Evolutionary conservation across 2,113 vertebrate species (phyloP).

Genomic region (Hassar affinis): DNA sequence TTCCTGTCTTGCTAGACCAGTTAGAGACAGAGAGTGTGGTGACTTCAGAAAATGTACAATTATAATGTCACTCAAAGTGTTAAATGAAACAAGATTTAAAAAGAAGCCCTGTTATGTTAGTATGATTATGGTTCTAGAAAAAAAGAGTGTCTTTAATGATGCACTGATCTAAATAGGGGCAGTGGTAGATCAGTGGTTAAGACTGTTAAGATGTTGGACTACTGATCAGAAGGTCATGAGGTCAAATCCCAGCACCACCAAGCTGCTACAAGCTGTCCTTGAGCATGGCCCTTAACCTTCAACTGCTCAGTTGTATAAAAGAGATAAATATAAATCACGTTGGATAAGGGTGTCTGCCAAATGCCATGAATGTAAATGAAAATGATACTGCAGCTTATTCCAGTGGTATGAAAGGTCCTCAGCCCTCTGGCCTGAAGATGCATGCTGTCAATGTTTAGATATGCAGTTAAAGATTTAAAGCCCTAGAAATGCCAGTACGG

Average conservation of each 20-base stretch:
- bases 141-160: neutral
- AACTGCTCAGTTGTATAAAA: too few species aligned
- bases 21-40: slow-evolving; percentile 2
- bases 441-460: slow-evolving; percentile 39
- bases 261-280: too few species aligned
- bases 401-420: neutral
- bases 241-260: too few species aligned
- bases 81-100: neutral
- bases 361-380: too few species aligned
- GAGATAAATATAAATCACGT: too few species aligned
- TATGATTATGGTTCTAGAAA: neutral
- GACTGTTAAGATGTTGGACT: too few species aligned
- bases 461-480: slow-evolving; percentile 44
- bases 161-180: neutral
- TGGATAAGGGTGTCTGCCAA: too few species aligned
- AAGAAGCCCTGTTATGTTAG: neutral
- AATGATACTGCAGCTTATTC: neutral
- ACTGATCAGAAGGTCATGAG: too few species aligned
- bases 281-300: too few species aligned
- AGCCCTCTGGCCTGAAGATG: slow-evolving; percentile 7
- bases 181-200: too few species aligned
- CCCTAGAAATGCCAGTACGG: slow-evolving; percentile 1
- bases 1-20: slow-evolving; percentile 21
- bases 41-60: neutral
- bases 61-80: slow-evolving; percentile 13